These are phyloP conservation scores for Yponomeuta plumbellus DNA, from an alignment of 2,888 invertebrate genomes.

Conservation along the genomic window DNA sequence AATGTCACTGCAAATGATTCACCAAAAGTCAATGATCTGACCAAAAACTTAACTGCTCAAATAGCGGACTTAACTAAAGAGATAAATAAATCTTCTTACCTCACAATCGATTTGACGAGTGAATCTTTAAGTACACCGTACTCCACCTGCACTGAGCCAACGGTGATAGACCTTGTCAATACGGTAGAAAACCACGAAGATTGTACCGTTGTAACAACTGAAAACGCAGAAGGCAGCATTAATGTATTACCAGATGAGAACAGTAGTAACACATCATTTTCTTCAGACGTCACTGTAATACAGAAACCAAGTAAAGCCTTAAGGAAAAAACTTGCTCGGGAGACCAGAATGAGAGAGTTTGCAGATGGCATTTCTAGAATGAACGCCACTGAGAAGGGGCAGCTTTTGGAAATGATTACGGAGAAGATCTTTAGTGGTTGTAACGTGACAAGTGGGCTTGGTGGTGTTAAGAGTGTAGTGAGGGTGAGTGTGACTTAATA, in stretches of 20 bases:
- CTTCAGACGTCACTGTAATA: slow-evolving; percentile 56
- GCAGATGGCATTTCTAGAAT: slow-evolving; percentile 48
- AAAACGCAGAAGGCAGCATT: slow-evolving; percentile 38
- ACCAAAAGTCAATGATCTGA: slow-evolving; percentile 18
- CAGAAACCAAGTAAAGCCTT: slow-evolving; percentile 19
- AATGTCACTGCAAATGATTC: slow-evolving; percentile 41
- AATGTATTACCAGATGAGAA: slow-evolving; percentile 21
- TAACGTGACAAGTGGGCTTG: slow-evolving; percentile 31
- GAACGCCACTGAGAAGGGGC: slow-evolving; percentile 44
- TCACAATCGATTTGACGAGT: slow-evolving; percentile 59
- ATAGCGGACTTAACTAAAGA: slow-evolving; percentile 40
- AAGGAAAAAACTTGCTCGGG: slow-evolving; percentile 25
- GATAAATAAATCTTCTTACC: slow-evolving; percentile 47
- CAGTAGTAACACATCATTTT: slow-evolving; percentile 32
- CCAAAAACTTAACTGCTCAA: slow-evolving; percentile 31
- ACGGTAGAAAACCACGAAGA: slow-evolving; percentile 33
- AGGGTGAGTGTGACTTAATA: slow-evolving; percentile 33
- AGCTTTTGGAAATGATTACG: slow-evolving; percentile 48
- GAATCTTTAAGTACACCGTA: slow-evolving; percentile 25
- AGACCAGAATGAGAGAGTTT: slow-evolving; percentile 38
- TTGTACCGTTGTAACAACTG: slow-evolving; percentile 38
- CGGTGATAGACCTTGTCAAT: slow-evolving; percentile 46
- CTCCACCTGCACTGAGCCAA: slow-evolving; percentile 22
- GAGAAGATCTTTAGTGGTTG: slow-evolving; percentile 56
- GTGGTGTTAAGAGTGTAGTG: slow-evolving; percentile 27